Evolutionary conservation across 2,888 invertebrate species (phyloP).

Genomic region (Meta bourneti): DNA sequence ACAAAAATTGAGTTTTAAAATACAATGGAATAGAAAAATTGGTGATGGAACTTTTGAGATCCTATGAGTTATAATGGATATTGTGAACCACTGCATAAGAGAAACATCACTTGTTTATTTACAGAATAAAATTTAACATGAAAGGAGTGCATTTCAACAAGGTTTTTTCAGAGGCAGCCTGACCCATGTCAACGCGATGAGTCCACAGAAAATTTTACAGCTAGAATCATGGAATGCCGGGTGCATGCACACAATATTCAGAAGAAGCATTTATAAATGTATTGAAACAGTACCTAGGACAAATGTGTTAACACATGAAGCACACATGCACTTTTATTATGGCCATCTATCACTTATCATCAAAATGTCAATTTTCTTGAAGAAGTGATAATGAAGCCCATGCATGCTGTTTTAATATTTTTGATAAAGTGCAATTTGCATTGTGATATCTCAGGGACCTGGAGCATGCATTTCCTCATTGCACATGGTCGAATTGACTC

Average conservation of each 20-base stretch:
- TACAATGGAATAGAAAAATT: not conserved
- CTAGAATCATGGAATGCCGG: conserved; percentile 53
- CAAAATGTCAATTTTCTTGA: conserved; percentile 4
- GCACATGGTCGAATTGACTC: too few relatives aligned
- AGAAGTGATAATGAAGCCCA: conserved; percentile 65
- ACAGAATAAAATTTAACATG: not conserved
- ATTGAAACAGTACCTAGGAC: conserved; percentile 33
- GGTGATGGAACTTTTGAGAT: too few relatives aligned
- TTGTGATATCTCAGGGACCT: conserved; percentile 64
- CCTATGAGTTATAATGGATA: too few relatives aligned
- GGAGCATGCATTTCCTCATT: conserved; percentile 54
- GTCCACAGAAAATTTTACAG: conserved; percentile 26
- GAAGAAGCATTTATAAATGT: conserved; percentile 52
- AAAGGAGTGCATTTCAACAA: not conserved
- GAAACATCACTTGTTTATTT: not conserved
- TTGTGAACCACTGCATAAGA: not conserved
- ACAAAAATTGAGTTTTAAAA: not conserved
- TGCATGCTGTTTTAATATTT: conserved; percentile 66
- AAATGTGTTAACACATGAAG: conserved; percentile 53
- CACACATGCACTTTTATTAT: conserved; percentile 66
- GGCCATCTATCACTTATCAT: conserved; percentile 27
- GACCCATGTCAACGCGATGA: conserved; percentile 59
- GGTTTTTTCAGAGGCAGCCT: conserved; percentile 58
- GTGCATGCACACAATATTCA: conserved; percentile 75
- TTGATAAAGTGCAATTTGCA: conserved; percentile 74